These are phyloP conservation scores for Anguilla anguilla DNA, from an alignment of 2,797 vertebrate genomes.

Conservation along the genomic window DNA sequence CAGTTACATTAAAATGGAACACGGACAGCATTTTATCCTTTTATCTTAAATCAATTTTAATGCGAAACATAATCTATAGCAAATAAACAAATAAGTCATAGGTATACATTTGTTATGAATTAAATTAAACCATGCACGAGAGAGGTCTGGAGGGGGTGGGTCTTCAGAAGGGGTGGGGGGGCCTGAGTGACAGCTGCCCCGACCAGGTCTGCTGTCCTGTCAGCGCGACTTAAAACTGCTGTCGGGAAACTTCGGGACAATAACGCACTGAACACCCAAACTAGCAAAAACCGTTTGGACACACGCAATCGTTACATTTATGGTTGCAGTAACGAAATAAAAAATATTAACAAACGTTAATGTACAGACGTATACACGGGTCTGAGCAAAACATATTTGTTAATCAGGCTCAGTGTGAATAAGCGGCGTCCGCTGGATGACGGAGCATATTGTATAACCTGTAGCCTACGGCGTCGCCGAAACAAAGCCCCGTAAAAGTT, in stretches of 20 bases:
- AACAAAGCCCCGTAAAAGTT: not conserved
- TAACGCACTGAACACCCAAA: not conserved
- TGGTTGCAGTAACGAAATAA: not conserved
- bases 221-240: not conserved
- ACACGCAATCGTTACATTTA: not conserved
- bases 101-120: not conserved
- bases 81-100: not conserved
- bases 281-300: not conserved
- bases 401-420: too few relatives aligned
- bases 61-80: not conserved
- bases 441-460: not conserved
- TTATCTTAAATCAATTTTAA: not conserved
- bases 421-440: too few relatives aligned
- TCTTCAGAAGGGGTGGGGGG: not conserved
- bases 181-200: not conserved
- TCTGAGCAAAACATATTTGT: too few relatives aligned
- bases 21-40: not conserved
- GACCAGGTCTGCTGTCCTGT: not conserved
- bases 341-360: not conserved
- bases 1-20: not conserved
- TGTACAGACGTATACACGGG: too few relatives aligned
- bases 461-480: not conserved
- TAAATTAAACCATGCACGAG: not conserved
- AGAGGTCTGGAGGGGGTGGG: not conserved
- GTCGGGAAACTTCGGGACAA: not conserved